These are phyloP conservation scores for Bungarus multicinctus DNA, from an alignment of 2,113 vertebrate genomes.

Conservation along the genomic window DNA sequence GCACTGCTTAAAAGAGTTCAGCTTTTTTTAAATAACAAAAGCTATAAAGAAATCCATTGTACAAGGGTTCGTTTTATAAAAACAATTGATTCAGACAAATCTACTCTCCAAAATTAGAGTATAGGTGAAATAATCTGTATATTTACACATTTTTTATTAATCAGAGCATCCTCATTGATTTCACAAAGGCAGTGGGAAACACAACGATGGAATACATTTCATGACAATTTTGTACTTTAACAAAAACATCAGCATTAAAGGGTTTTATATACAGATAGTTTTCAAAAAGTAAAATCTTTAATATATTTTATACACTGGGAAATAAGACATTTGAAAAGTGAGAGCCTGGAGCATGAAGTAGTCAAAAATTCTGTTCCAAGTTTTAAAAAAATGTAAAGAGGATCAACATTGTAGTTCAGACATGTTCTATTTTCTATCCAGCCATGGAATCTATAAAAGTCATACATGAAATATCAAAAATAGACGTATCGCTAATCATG, in stretches of 20 bases:
- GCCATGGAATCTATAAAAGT: constrained; percentile 58
- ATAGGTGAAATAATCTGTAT: constrained; percentile 36
- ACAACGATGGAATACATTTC: constrained; percentile 60
- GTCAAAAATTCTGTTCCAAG: constrained; percentile 56
- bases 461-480: constrained; percentile 82
- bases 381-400: constrained; percentile 70
- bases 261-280: constrained; percentile 49
- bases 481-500: constrained; percentile 79
- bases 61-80: not conserved
- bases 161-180: constrained; percentile 64
- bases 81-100: not conserved
- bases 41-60: not conserved
- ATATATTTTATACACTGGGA: constrained; percentile 51
- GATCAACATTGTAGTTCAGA: constrained; percentile 46
- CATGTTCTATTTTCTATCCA: constrained; percentile 53
- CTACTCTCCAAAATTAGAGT: not conserved
- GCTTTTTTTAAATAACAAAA: not conserved
- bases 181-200: constrained; percentile 65
- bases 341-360: constrained; percentile 57
- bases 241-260: constrained; percentile 54
- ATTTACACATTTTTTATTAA: constrained; percentile 71
- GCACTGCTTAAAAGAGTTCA: not conserved
- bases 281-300: constrained; percentile 48
- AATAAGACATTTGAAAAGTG: constrained; percentile 58
- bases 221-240: constrained; percentile 58